Evolutionary conservation across 1,140 invertebrate genomes (phyloP), one percentile per base, ranked within the genome.

Genomic region (Colletes gigas): DNA sequence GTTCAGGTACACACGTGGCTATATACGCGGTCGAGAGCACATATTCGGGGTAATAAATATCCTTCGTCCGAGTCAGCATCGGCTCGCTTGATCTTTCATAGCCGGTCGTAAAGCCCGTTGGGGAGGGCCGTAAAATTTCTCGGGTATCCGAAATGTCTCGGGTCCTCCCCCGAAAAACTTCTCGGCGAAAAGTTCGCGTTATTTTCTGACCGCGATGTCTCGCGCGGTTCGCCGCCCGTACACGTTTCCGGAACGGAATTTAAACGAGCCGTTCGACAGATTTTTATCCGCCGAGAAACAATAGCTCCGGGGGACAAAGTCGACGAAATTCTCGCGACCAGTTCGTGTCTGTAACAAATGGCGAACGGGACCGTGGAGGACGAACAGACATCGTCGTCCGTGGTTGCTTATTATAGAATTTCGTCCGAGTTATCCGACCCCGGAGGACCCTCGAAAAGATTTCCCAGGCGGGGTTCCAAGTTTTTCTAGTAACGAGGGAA

Each of bases 81-180:
- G 88, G 88, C 81, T 80, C 83, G 83, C 88, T 89, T 89, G 89
- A 90, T 90, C 89, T 90, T 89, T 88, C 89, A 83, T 82, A 89
- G 87, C 80, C 81, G 85, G 81, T 90, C 88, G 87, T 89, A 90
- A 90, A 89, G 67, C 39, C 69, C 57, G 68, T 70, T 63, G 78
- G 68, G 82, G 71, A 78, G 77, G 71, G 15, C 75, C 89, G 84
- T 90, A 86, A 89, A 90, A 89, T 90, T 90, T 89, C 83, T 89
- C 83, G 72, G 72, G 52, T 79, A 88, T 84, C 83, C 81, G 83
- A 86, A 81, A 81, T 83, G 86, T 83, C 78, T 71, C 62, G 59
- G 19, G 75, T 50, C 57, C 47, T 63, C 79, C 47, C 30, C n/a
- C 79, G 55, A 14, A 83, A 88, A 79, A 78, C 57, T 79, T 52